Evolutionary conservation across 2,888 invertebrate genomes (phyloP), one percentile per base, ranked within the genome.

Genomic region (Cepaea hortensis): DNA sequence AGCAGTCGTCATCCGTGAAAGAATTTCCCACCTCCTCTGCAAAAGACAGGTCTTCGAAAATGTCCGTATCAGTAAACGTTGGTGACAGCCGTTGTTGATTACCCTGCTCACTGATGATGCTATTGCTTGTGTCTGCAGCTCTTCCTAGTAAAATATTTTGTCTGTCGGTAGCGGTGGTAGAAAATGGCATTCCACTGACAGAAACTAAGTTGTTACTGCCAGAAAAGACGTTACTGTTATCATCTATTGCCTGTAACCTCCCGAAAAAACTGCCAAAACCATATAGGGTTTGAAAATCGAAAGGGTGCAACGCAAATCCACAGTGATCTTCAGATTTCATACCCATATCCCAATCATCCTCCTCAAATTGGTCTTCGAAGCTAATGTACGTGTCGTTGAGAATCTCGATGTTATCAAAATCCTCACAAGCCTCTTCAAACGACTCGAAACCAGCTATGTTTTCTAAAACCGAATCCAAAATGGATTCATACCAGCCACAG

Each of bases 331-430:
- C 77, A 11, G 85, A 48, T 70, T 62, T 18, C 70, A 85, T 50
- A 15, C 85, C 85, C n/a, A 85, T 55, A 35, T 85, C 85, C 85
- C 85, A 85, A 35, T 85, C 85, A 50, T 85, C 85, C 46, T 85
- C 85, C 20, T 81, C 80, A 62, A 85, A 80, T 23, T 85, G 72
- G 46, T 85, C 81, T 46, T 85, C 85, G 46, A 81, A 85, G 65
- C 85, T 81, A 3, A 85, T 62, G 23, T 85, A 85, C 1, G 85
- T 48, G 20, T 85, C 85, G 23, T 61, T 61, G 9, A 73, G 20
- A 11, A 73, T 35, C 61, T 77, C 85, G n/a, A 50, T 72, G 35
- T 55, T 77, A 3, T 80, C 81, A 18, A 79, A 48, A 55, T 61
- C 48, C 3, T 62, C 48, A 15, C 80, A 61, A 7, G 81, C 81